These are phyloP conservation scores for Cromileptes altivelis DNA, from an alignment of 2,113 vertebrate species.

Conservation along the genomic window DNA sequence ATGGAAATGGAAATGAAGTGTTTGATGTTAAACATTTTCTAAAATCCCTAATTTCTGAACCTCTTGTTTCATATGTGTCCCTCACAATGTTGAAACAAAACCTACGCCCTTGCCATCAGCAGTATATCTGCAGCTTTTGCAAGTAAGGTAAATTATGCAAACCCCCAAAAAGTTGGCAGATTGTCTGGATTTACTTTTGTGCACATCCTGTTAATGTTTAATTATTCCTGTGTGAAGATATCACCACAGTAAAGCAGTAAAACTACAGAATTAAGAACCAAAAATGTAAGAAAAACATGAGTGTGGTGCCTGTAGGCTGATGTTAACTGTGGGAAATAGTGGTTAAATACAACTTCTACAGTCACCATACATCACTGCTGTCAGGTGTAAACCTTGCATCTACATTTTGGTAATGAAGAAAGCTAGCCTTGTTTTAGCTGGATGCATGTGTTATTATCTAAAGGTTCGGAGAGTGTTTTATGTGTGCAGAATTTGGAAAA, in stretches of 20 bases:
- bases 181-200: not conserved
- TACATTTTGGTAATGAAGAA: not conserved
- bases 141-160: not conserved
- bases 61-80: too few species aligned
- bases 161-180: not conserved
- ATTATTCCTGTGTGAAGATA: not conserved
- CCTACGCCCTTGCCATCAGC: not conserved
- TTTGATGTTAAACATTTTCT: too few species aligned
- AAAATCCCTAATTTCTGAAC: too few species aligned
- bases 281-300: not conserved
- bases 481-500: not conserved
- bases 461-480: not conserved
- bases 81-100: too few species aligned
- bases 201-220: not conserved
- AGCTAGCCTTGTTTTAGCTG: not conserved
- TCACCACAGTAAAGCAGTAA: not conserved
- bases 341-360: not conserved
- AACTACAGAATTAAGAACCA: not conserved
- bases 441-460: not conserved
- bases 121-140: not conserved
- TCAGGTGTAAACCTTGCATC: not conserved
- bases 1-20: too few species aligned
- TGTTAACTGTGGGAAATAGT: not conserved
- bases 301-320: not conserved
- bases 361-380: not conserved